These are phyloP conservation scores for Adelosebastes latens DNA, from an alignment of 2,797 vertebrate genomes.

Conservation along the genomic window DNA sequence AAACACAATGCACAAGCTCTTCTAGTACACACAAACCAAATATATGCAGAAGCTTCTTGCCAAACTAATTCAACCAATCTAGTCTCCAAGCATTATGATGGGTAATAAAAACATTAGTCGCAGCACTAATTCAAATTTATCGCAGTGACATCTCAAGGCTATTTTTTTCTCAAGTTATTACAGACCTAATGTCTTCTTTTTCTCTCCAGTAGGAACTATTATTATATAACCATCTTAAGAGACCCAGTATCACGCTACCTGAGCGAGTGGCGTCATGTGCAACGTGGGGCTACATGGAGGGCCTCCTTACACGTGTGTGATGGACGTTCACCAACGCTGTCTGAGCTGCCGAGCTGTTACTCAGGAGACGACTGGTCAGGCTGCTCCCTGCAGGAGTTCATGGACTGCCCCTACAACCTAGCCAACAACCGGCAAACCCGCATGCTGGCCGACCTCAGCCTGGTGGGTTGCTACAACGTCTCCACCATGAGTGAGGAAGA, in stretches of 20 bases:
- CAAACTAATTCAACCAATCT: not conserved
- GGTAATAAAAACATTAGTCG: not conserved
- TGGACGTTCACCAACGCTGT: constrained; percentile 90
- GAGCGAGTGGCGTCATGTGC: constrained; percentile 97
- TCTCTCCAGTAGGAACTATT: constrained; percentile 88
- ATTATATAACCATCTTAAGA: constrained; percentile 97
- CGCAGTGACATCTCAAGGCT: not conserved
- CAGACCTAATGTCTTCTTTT: not conserved
- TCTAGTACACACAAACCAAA: not conserved
- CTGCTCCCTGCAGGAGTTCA: constrained; percentile 94
- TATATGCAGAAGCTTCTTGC: not conserved
- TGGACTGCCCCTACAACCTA: constrained; percentile 95
- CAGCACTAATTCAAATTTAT: not conserved
- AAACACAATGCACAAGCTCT: not conserved
- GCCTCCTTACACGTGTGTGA: constrained; percentile 95
- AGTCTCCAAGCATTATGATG: not conserved
- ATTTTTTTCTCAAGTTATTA: not conserved
- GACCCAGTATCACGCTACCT: constrained; percentile 95
- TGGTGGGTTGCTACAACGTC: constrained; percentile 97
- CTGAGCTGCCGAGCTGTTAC: constrained; percentile 96
- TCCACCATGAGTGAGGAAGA: constrained; percentile 92
- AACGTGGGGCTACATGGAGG: constrained; percentile 96
- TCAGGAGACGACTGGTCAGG: constrained; percentile 96
- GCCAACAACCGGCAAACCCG: constrained; percentile 97
- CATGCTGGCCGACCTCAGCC: constrained; percentile 96